Conservation (phyloP, 1,140 invertebrate species). For the Bombus turneri region DNA sequence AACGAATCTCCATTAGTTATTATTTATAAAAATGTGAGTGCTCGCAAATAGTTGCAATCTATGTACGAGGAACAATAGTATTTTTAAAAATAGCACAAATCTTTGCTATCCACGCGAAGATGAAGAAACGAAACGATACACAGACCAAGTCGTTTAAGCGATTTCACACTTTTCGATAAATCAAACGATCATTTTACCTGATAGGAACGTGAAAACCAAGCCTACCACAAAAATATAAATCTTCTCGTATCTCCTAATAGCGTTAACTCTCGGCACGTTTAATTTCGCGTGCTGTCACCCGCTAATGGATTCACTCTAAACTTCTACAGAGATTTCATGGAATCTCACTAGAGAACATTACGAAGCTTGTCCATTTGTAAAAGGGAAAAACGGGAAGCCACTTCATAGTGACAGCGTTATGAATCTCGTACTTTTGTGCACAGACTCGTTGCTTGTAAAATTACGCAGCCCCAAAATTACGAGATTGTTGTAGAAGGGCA, state of each 20-base stretch:
- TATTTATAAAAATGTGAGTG: neutral
- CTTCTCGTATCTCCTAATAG: conserved; percentile 26
- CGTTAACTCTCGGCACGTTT: conserved; percentile 18
- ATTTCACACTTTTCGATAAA: neutral
- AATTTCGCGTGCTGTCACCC: conserved; percentile 30
- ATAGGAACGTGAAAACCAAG: neutral
- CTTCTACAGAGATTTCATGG: conserved; percentile 28
- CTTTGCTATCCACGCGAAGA: neutral
- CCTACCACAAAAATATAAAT: conserved; percentile 27
- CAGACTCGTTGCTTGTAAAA: conserved; percentile 47
- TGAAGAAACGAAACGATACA: neutral
- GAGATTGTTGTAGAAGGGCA: conserved; percentile 39
- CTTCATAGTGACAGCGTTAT: neutral
- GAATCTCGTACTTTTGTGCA: conserved; percentile 40
- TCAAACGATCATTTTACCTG: conserved; percentile 14
- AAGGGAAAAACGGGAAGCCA: neutral
- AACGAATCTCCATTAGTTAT: neutral
- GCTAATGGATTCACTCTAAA: conserved; percentile 43
- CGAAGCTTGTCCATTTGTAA: neutral
- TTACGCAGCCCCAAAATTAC: conserved; percentile 45
- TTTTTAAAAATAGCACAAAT: neutral
- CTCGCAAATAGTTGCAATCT: neutral
- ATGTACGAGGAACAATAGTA: no score
- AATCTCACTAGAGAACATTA: conserved; percentile 20
- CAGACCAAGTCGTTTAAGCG: neutral